phyloP scores from a whole-genome alignment of 2,797 vertebrate genomes.

The Sebastes cheni region DNA sequence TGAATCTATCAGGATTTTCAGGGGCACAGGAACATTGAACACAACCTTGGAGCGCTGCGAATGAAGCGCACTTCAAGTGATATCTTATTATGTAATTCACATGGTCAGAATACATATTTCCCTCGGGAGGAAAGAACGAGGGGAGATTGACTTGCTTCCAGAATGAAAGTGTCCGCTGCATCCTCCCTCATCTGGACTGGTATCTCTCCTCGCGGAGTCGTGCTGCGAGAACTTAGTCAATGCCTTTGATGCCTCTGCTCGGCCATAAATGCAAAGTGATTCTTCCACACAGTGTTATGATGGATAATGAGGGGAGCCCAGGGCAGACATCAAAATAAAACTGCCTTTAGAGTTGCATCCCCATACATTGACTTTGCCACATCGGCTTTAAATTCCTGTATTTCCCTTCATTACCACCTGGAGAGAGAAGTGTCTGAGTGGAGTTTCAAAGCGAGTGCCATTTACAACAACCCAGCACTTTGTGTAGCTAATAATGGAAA shows the following conservation, averaged over 20 bases:
- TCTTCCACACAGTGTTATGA: slow-evolving; percentile 43
- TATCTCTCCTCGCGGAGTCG: slow-evolving; percentile 29
- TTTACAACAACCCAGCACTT: slow-evolving; percentile 16
- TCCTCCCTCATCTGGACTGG: slow-evolving; percentile 54
- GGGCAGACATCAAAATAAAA: slow-evolving; percentile 42
- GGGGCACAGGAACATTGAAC: slow-evolving; percentile 4
- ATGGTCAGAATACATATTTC: slow-evolving; percentile 51
- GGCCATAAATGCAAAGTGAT: slow-evolving; percentile 55
- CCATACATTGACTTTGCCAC: slow-evolving; percentile 23
- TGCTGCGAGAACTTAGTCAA: slow-evolving; percentile 39
- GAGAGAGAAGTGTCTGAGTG: slow-evolving; percentile 25
- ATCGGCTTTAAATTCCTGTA: slow-evolving; percentile 21
- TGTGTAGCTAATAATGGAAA: slow-evolving; percentile 51
- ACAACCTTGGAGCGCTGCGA: slow-evolving; percentile 29
- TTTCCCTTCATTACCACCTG: slow-evolving; percentile 40
- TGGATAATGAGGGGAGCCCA: slow-evolving; percentile 52
- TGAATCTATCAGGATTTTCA: slow-evolving; percentile 47
- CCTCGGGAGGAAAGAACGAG: neutral
- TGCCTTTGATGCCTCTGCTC: slow-evolving; percentile 57
- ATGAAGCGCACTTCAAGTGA: slow-evolving; percentile 26
- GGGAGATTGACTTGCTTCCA: slow-evolving; percentile 45
- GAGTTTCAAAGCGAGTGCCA: slow-evolving; percentile 39
- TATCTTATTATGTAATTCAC: slow-evolving; percentile 54
- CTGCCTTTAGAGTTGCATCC: slow-evolving; percentile 13
- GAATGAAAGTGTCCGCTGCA: slow-evolving; percentile 52